Base-by-base conservation (phyloP, 2,888 invertebrate species). In the Cheilosia soror region DNA sequence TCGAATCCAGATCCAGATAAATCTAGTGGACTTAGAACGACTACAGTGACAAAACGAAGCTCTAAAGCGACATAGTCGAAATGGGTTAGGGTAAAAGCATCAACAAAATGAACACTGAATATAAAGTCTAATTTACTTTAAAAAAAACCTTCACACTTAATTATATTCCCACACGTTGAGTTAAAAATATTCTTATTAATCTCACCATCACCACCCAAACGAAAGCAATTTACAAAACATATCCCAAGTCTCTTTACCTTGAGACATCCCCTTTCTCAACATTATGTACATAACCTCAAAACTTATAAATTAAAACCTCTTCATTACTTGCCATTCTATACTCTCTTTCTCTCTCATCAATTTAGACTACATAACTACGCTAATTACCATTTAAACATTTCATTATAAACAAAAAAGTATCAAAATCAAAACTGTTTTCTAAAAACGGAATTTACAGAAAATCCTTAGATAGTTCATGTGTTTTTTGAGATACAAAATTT, bases 391-490 rank as follows among this genome's bases (percentile, higher is more conserved):
- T 68, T 65, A 66, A 68, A 68, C 57, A 76, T 47, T 71, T 63
- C 78, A 71, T 71, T 55, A 58, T 7, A 55, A 42, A 55, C 20
- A 68, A 63, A 62, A 62, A 69, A 49, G 2, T 25, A 68, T 49
- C n/a, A 11, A 58, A 42, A 72, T 72, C n/a, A 58, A 72, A 72
- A 49, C 31, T 53, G 47, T 55, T 63, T 63, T 72, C 44, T 25
- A n/a, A 60, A 53, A 31, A 58, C 13, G n/a, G 15, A 47, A 79
- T 20, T 20, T 53, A 65, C 65, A 51, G 58, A 51, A 51, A 60
- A 51, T 69, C 69, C 57, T 68, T 81, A 76, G 76, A 76, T 69
- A 81, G 76, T 81, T 76, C 69, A 81, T 73, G 80, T 68, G 80
- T 75, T 80, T 58, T 66, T 58, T 66, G 66, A 79, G 66, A 63